Conservation (phyloP, 2,797 vertebrate species). For the Numenius phaeopus region DNA sequence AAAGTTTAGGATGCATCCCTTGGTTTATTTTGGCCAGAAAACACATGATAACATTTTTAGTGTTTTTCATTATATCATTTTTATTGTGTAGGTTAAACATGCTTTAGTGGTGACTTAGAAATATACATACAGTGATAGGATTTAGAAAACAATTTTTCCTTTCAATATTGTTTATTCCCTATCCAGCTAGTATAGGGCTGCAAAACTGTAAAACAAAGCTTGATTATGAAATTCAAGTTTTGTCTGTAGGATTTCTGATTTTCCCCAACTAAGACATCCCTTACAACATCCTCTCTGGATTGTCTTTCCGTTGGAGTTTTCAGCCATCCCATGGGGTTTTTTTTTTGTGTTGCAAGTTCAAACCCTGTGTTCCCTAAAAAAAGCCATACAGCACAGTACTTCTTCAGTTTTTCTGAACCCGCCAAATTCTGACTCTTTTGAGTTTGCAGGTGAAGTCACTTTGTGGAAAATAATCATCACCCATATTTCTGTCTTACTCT, state of each 20-base stretch:
- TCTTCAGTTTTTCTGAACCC: background rate
- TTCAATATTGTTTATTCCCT: background rate
- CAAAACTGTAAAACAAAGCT: background rate
- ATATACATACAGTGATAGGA: background rate
- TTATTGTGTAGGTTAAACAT: background rate
- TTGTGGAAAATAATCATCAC: accelerated
- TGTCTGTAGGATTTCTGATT: background rate
- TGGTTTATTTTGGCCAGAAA: background rate
- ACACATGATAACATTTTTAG: background rate
- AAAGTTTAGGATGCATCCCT: background rate
- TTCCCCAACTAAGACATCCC: background rate
- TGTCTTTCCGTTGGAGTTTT: background rate
- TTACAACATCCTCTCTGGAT: background rate
- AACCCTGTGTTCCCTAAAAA: accelerated
- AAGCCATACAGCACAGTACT: background rate
- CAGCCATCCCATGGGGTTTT: background rate
- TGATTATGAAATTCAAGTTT: background rate
- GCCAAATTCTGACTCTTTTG: background rate
- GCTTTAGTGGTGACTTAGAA: background rate
- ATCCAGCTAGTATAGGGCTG: background rate
- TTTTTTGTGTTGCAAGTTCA: background rate
- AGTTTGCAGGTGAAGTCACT: background rate
- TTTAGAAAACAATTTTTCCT: background rate
- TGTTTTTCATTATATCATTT: background rate
- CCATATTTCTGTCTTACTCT: background rate